Base-by-base conservation (phyloP, 2,113 vertebrate genomes). In the Trematomus loennbergii region DNA sequence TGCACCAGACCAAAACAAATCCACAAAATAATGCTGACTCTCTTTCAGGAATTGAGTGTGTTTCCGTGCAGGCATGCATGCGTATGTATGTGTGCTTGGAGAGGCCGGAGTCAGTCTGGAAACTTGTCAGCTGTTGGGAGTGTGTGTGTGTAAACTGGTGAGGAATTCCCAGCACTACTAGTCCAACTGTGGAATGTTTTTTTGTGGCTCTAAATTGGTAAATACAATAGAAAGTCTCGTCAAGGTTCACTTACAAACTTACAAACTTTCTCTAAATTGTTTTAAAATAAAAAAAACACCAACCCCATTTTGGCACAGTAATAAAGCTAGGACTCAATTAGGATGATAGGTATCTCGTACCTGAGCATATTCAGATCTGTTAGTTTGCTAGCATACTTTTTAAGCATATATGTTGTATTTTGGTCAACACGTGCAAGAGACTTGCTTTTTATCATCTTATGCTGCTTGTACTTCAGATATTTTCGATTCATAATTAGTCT, bases 1-100 rank as follows among this genome's bases (percentile, higher is more conserved):
- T 93, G 76, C 87, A 90, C 86, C 88, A 94, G 89, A 93, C 91
- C 89, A 92, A 93, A 94, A 89, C 91, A 93, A 93, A 90, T 84
- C 74, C 82, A 86, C 85, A 75, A 88, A 92, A 91, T 90, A 90
- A 91, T 88, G 86, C 83, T 93, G 83, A 92, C 83, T 91, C 77
- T 77, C 81, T 55, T 72, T 78, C 79, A 88, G 55, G 67, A 66
- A 74, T 83, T 52, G 60, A 58, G 48, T 68, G 52, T 54, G 68
- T 69, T 9, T 25, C 36, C 78, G 61, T 78, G 80, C 59, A 55
- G 55, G 65, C 60, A 55, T 88, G 54, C 63, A 36, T 76, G 83
- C 54, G 58, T 85, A 29, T 76, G 66, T 65, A 59, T 78, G 69
- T 78, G 61, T 71, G 58, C 52, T 64, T 78, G 72, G 64, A 79